Percentiles rank a stretch among this genome's conserved stretches.
Evolutionary conservation across 2,888 invertebrate genomes (phyloP).

Genomic region (Mesorhabditis spiculigera): DNA sequence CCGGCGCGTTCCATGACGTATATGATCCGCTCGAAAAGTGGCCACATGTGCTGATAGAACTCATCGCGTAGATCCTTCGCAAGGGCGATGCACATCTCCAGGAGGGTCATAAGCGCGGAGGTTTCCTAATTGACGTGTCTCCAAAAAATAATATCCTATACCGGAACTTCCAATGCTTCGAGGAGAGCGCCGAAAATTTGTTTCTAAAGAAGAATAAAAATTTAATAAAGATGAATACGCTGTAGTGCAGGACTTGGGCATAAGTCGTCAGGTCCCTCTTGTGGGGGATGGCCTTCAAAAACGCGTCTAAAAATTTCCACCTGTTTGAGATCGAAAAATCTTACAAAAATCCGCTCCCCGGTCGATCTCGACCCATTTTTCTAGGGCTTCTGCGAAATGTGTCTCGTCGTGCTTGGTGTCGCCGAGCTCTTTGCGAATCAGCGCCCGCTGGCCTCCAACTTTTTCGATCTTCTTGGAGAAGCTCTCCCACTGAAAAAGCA

Average conservation of each 20-base stretch:
- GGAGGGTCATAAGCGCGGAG: constrained; percentile 26
- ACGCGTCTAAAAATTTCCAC: constrained; percentile 62
- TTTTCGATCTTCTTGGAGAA: constrained; percentile 82
- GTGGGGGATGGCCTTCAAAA: constrained; percentile 70
- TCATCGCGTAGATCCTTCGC: constrained; percentile 43
- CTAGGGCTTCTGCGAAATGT: constrained; percentile 76
- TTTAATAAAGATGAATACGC: constrained; percentile 45
- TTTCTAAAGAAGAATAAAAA: constrained; percentile 10
- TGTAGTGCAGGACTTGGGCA: constrained; percentile 75
- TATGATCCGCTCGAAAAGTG: constrained; percentile 29
- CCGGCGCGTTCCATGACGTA: not conserved
- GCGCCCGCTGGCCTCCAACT: constrained; percentile 77
- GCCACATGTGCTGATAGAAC: constrained; percentile 40
- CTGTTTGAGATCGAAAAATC: constrained; percentile 65
- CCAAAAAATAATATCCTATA: constrained; percentile 55
- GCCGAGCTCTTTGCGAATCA: constrained; percentile 17
- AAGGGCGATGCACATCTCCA: constrained; percentile 36
- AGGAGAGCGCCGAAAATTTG: constrained; percentile 64
- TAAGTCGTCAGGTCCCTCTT: constrained; percentile 73
- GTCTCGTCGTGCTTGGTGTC: constrained; percentile 67
- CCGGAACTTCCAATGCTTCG: constrained; percentile 72
- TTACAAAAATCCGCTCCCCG: constrained; percentile 72
- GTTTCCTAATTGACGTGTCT: constrained; percentile 11
- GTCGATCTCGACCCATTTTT: constrained; percentile 82
- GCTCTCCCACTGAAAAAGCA: constrained; percentile 26